phyloP scores from a whole-genome alignment of 2,797 vertebrate species.

The Bothrops alternatus region DNA sequence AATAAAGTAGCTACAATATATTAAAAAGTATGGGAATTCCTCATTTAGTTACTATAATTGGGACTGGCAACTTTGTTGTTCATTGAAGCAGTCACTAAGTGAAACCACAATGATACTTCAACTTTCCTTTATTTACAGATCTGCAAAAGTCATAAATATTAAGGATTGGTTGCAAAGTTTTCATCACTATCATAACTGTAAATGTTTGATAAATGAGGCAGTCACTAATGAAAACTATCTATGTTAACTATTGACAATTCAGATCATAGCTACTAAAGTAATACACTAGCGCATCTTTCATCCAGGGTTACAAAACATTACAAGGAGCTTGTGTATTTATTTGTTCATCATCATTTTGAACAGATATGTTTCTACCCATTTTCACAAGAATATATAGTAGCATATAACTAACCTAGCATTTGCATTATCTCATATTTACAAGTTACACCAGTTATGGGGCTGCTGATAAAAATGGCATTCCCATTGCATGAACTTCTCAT shows the following conservation, averaged over 20 bases:
- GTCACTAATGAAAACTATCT: neutral
- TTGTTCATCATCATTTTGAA: neutral
- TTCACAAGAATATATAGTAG: neutral
- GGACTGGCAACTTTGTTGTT: neutral
- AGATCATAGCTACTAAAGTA: conserved; percentile 10
- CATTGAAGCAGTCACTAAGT: neutral
- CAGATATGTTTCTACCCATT: neutral
- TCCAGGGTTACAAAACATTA: fast-evolving
- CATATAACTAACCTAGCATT: neutral
- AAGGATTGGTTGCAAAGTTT: no score
- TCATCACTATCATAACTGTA: no score
- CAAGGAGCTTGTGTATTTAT: fast-evolving
- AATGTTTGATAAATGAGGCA: neutral
- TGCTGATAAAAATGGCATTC: neutral
- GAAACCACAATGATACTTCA: neutral
- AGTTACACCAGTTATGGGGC: neutral
- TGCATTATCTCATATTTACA: neutral
- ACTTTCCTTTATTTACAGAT: neutral
- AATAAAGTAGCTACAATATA: conserved; percentile 54
- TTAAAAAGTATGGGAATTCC: conserved; percentile 34
- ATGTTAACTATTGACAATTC: conserved; percentile 42
- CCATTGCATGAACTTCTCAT: neutral
- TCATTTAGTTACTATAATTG: neutral
- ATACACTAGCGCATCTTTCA: neutral
- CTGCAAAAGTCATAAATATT: neutral